Base-by-base conservation (phyloP, 1,140 invertebrate genomes). In the Platorchestia sp. region DNA sequence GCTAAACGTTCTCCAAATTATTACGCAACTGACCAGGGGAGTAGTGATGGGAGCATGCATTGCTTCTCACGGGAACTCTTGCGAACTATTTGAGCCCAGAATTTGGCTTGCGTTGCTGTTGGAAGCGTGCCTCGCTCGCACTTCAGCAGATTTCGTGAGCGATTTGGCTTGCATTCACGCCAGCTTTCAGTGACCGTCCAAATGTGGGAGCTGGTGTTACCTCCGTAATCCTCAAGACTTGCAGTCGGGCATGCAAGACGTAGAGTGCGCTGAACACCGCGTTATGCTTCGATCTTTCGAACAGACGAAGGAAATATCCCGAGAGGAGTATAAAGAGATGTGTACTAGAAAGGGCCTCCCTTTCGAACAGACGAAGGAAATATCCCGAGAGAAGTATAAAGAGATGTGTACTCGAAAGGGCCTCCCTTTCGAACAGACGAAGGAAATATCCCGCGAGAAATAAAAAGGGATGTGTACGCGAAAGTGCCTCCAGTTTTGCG, bases 161-260 rank as follows among this genome's bases (percentile, higher is more conserved):
- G 91, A 93, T 93, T 93, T 93, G 45, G 91, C 41, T 93, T 93
- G 91, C 91, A 93, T 93, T 93, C 91, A 93, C 40, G 36, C 43
- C 6, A 93, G 45, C 91, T 41, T 5, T 93, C 41, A 93, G 47
- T 93, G 91, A 47, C 91, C 91, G 16, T 42, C 91, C 36, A 47
- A 93, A 47, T 47, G 91, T 44, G 91, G 36, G 16, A 7, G 22
- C 43, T 41, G 41, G 27, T 14, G 91, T 3, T 93, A 19, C 19
- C 6, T 7, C 91, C 45, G 40, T 93, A 93, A 93, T 93, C 91
- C 91, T 44, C 44, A 36, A 14, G 91, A 93, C 91, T 47, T 93
- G 91, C 91, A 93, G 91, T 0, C 43, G 16, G 47, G 91, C 91
- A 93, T 93, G 91, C 91, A 93, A 93, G 91, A 44, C 19, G 45